Percentiles rank a stretch among this genome's conserved stretches.
Conservation (phyloP, 2,113 vertebrate genomes). For the Myrmecobius fasciatus region DNA sequence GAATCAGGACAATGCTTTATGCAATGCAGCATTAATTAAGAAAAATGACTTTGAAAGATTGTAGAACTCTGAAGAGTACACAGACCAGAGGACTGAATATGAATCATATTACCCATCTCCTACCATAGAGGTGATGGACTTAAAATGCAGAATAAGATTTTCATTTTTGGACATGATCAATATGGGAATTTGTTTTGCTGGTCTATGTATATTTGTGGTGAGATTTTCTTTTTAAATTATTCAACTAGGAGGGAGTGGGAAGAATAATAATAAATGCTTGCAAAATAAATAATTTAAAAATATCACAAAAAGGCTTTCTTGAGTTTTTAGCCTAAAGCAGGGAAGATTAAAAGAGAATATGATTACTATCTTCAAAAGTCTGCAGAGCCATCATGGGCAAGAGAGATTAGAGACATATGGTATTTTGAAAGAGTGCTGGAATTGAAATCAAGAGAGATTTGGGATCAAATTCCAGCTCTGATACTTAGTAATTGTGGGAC, state of each 20-base stretch:
- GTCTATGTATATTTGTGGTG: background rate
- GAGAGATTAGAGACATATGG: background rate
- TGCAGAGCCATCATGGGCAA: background rate
- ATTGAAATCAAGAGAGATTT: background rate
- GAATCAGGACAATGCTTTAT: background rate
- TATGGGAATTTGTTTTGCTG: background rate
- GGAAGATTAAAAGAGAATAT: background rate
- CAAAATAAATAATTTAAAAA: background rate
- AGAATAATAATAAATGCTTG: background rate
- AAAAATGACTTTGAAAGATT: background rate
- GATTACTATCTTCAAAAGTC: background rate
- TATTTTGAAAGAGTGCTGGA: background rate
- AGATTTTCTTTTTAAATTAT: background rate
- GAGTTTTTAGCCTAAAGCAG: background rate
- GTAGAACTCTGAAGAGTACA: background rate
- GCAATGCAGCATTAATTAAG: background rate
- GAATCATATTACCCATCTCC: background rate
- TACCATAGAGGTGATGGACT: background rate
- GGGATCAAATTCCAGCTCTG: background rate
- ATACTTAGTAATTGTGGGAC: background rate
- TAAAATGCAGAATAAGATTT: background rate
- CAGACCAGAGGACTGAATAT: background rate
- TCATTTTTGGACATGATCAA: background rate
- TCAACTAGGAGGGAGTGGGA: background rate
- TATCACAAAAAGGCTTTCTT: background rate